Percentiles rank a stretch among this genome's conserved stretches.
Conservation (phyloP, 1,140 invertebrate genomes). For the Brachionus plicatilis region DNA sequence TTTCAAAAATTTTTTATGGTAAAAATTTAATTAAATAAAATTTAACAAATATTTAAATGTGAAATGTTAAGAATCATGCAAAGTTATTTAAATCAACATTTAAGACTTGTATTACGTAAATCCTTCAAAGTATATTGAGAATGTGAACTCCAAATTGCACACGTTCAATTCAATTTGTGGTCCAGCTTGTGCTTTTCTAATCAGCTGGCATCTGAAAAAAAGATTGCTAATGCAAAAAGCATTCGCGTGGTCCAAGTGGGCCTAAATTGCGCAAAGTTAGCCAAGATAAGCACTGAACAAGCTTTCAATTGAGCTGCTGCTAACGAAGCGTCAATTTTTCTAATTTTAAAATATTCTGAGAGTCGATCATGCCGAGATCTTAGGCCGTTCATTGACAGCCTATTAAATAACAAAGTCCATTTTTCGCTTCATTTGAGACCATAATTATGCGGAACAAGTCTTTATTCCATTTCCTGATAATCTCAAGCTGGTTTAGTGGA, state of each 20-base stretch:
- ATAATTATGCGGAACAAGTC: slow-evolving; percentile 2
- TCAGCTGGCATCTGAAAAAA: neutral
- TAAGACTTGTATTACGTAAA: too few relatives aligned
- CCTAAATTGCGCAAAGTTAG: neutral
- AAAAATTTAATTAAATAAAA: too few relatives aligned
- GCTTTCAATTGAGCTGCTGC: neutral
- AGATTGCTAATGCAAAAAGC: neutral
- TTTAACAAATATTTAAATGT: too few relatives aligned
- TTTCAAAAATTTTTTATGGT: too few relatives aligned
- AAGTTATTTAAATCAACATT: too few relatives aligned
- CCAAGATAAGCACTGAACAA: neutral
- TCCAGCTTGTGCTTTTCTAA: neutral
- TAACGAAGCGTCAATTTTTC: too few relatives aligned
- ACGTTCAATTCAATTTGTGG: neutral
- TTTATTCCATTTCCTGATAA: slow-evolving; percentile 13
- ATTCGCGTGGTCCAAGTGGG: neutral
- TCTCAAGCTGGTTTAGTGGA: slow-evolving; percentile 5
- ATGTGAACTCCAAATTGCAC: neutral
- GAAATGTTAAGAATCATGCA: too few relatives aligned
- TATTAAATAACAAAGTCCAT: neutral
- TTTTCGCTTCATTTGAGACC: neutral
- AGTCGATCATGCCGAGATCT: neutral
- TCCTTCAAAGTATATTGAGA: too few relatives aligned
- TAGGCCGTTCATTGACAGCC: neutral
- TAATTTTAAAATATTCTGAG: neutral